Evolutionary conservation across 2,113 vertebrate species (phyloP).

Genomic region (Noturus placidus): DNA sequence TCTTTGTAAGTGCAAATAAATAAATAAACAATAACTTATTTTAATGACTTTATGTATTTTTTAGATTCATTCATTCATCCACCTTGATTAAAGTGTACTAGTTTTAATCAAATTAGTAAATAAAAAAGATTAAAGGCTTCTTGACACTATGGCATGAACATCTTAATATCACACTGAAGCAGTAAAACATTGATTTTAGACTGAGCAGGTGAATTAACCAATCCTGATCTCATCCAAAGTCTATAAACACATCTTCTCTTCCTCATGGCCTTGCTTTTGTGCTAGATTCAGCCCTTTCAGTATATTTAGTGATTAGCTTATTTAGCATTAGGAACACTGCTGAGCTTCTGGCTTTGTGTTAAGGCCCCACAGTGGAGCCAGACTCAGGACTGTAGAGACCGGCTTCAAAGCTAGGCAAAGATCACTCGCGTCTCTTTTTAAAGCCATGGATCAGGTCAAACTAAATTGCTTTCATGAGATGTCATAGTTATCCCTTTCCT

Average conservation of each 20-base stretch:
- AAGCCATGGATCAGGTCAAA: conserved; percentile 5
- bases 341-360: conserved; percentile 44
- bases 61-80: background rate
- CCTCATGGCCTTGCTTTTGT: conserved; percentile 18
- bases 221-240: background rate
- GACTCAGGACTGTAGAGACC: conserved; percentile 15
- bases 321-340: conserved; percentile 44
- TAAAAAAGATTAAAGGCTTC: background rate
- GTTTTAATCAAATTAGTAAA: background rate
- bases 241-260: background rate
- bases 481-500: conserved; percentile 18
- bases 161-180: background rate
- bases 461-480: conserved; percentile 17
- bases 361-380: conserved; percentile 37
- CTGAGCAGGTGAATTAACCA: conserved; percentile 2
- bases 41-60: background rate
- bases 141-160: background rate
- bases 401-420: conserved; percentile 38
- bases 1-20: background rate
- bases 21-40: background rate
- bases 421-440: conserved; percentile 23
- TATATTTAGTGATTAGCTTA: conserved; percentile 41
- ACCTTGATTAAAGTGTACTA: background rate
- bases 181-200: background rate
- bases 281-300: background rate